Evolutionary conservation across 2,797 vertebrate species (phyloP).

Genomic region (Falco rusticolus): DNA sequence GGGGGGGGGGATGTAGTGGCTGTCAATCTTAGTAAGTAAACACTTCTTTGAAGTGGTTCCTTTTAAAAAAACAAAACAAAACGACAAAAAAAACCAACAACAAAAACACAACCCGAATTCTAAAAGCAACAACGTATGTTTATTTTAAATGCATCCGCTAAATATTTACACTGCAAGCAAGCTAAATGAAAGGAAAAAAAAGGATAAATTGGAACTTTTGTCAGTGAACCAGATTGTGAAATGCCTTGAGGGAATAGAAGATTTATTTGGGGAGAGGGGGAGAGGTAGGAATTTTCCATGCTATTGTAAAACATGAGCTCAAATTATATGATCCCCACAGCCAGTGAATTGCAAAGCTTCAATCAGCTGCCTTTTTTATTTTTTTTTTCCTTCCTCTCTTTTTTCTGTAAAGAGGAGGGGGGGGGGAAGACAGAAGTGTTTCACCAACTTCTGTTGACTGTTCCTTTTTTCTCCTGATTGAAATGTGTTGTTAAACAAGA

Average conservation of each 20-base stretch:
- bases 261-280: conserved; percentile 61
- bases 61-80: background rate
- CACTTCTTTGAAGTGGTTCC: conserved; percentile 40
- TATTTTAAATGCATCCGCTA: conserved; percentile 60
- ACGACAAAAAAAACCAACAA: background rate
- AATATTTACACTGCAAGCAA: conserved; percentile 58
- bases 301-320: conserved; percentile 65
- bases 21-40: conserved; percentile 51
- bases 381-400: conserved; percentile 34
- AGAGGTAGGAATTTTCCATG: conserved; percentile 65
- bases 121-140: conserved; percentile 60
- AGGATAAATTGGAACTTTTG: conserved; percentile 44
- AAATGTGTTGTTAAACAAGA: conserved; percentile 74
- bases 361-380: conserved; percentile 56
- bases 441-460: conserved; percentile 65
- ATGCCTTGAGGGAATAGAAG: conserved; percentile 56
- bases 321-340: conserved; percentile 55
- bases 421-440: conserved; percentile 35
- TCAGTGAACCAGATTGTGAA: conserved; percentile 63
- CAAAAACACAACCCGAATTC: conserved; percentile 18
- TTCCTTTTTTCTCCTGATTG: conserved; percentile 65
- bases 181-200: background rate
- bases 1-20: background rate
- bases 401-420: conserved; percentile 36
- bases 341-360: conserved; percentile 54